A percentile compares a stretch with the other conserved stretches of the same genome.
Conservation (phyloP, 1,140 invertebrate genomes). For the Heterodera schachtii region DNA sequence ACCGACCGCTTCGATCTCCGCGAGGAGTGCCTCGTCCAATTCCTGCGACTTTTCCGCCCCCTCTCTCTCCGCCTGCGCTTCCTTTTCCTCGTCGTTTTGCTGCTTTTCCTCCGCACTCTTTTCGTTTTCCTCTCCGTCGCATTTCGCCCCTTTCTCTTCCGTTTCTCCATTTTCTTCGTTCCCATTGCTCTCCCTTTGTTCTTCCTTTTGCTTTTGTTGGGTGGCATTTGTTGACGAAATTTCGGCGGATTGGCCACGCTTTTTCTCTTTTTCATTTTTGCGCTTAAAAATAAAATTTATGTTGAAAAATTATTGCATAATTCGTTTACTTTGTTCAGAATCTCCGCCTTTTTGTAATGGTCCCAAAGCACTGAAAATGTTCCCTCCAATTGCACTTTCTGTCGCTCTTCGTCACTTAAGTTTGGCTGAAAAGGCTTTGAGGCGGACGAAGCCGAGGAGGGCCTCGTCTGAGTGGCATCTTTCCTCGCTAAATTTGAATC, state of each 20-base stretch:
- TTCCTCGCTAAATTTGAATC: not conserved
- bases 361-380: slow-evolving; percentile 41
- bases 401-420: slow-evolving; percentile 35
- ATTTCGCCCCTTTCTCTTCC: slow-evolving; percentile 5
- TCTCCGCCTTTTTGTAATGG: slow-evolving; percentile 24
- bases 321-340: slow-evolving; percentile 45
- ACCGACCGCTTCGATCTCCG: slow-evolving; percentile 18
- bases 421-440: slow-evolving; percentile 20
- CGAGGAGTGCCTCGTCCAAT: slow-evolving; percentile 26
- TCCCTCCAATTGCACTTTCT: slow-evolving; percentile 27
- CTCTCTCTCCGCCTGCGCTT: slow-evolving; percentile 4
- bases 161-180: slow-evolving; percentile 29
- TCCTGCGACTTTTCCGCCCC: not conserved
- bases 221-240: slow-evolving; percentile 13
- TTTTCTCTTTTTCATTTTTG: slow-evolving; percentile 37
- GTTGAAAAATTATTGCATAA: not conserved
- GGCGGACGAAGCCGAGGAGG: not conserved
- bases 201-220: not conserved
- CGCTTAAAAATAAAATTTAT: slow-evolving; percentile 30
- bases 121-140: slow-evolving; percentile 33
- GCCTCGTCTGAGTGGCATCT: not conserved
- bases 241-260: not conserved
- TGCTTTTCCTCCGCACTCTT: slow-evolving; percentile 26
- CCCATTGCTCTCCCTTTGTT: slow-evolving; percentile 13
- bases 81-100: not conserved